Base-by-base conservation (phyloP, 2,888 invertebrate species). In the Andrena dorsata region DNA sequence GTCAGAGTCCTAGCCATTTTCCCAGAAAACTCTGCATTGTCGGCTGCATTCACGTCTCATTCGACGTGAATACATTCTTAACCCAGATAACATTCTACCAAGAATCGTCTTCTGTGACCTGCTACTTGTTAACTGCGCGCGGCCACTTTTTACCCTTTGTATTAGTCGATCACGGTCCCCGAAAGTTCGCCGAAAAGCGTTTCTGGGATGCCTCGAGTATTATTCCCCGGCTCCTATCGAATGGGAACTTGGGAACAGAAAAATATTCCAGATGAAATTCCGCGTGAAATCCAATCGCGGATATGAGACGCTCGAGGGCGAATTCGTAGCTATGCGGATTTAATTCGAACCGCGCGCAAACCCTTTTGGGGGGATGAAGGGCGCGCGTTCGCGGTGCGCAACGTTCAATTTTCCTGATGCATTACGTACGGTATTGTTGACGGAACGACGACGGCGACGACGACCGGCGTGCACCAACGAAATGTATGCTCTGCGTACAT, bases 381-480 rank as follows among this genome's bases (percentile, higher is more conserved):
- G 60, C 53, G 60, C 58, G 60, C 28, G 66, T 23, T 49, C 20
- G 51, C 10, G 41, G 30, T 16, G 56, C 20, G 26, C 61, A 64
- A 71, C 66, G 64, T 77, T 77, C 76, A 61, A 84, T 81, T 84
- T 84, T 81, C 75, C 85, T 63, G 63, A 76, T 68, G 84, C 60
- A 68, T 71, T 81, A 75, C 73, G 63, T 30, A 51, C 58, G 69
- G 69, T 80, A 84, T 73, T 85, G 82, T 78, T 73, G 72, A 70
- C 78, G 56, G 51, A 53, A 64, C 63, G 32, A 65, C 49, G 72
- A 20, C 26, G 35, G 13, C 64, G 65, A 47, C 53, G 26, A 3
- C 13, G 51, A 26, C n/a, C 2, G 20, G 30, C 69, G 60, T 72
- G 47, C 51, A 32, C 49, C 70, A 49, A 26, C 73, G 83, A 77